Evolutionary conservation across 1,140 invertebrate species (phyloP), one percentile per base, ranked within the genome.

Genomic region (Oryzaephilus surinamensis): DNA sequence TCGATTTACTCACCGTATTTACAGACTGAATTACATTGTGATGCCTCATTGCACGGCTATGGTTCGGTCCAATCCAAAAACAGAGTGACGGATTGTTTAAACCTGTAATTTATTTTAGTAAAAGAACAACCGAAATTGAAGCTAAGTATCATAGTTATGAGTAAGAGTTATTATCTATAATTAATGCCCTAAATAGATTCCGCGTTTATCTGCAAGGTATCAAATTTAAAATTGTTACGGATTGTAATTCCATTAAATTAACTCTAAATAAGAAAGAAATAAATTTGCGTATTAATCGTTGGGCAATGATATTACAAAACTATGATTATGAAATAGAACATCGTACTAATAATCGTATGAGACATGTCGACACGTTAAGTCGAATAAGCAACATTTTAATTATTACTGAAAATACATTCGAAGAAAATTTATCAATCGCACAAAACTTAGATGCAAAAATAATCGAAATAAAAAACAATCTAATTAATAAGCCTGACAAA

Each of bases 141-240:
- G 43, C 24, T 11, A 60, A 58, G 28, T 66, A 59, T 41, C 43
- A 47, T 8, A 61, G 57, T 36, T 62, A 55, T 23, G 63, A 70
- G 43, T 43, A 60, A 29, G 66, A 71, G 56, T 50, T 47, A 32
- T 43, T 71, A 5, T 61, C 64, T 4, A 52, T 69, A 11, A 43
- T 69, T 6, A 54, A 57, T 45, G 57, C 61, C 1, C 46, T 70
- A 8, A 48, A 63, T 32, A 53, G 62, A 23, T 66, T 63, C 33
- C 41, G 47, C 41, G 45, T 57, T 15, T 72, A 65, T 50, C 45
- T 72, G n/a, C 49, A 61, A 23, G 59, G 59, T 17, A 60, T 45
- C 32, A 34, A 57, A 21, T 61, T 65, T 36, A 55, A 61, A 28
- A 58, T 70, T 8, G 45, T 56, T n/a, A 55, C 48, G 1, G 55